Evolutionary conservation across 2,113 vertebrate genomes (phyloP), one percentile per base, ranked within the genome.

Genomic region (Solenodon paradoxus): DNA sequence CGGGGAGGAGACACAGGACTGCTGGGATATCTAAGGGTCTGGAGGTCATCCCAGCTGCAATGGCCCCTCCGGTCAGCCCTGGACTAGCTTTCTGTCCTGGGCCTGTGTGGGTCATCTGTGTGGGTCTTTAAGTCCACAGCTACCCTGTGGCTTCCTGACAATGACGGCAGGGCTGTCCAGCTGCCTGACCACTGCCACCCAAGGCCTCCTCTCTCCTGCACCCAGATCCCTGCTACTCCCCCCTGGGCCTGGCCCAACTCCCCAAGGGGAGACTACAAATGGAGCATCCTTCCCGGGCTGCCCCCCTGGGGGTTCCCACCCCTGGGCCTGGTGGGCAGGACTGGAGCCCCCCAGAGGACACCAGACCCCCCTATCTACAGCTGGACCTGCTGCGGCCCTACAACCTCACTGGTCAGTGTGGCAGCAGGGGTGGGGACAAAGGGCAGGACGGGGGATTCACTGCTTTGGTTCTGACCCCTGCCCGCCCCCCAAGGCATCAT

Each of bases 361-460:
- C 97, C 40, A 80, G 51, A 15, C 96, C 97, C 1, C 98, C 98
- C 7, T 98, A 97, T 42, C 97, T 98, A 38, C 98, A 99, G 96
- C 97, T 99, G 72, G 98, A 98, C 97, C 97, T 99, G 51, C 98
- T 98, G 57, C 81, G 30, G 90, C 95, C 97, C 3, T 94, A 97
- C 94, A 99, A 99, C 96, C 98, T 99, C 95, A 99, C 99, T 0
- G 99, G 99, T 97, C 97, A 97, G 69, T 64, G 40, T 28, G 75
- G 19, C 53, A 3, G 26, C 1, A 9, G 66, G 47, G 38, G 38
- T 10, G 2, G 17, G 71, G 20, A 32, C 28, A 19, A 10, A 10
- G 42, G 7, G 55, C 3, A 35, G 2, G 2, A 15, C 45, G 11
- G 57, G 19, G 22, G 51, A 7, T 2, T n/a, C 9, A 9, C 32